phyloP scores from a whole-genome alignment of 1,140 invertebrate species.

The Nephila pilipes region DNA sequence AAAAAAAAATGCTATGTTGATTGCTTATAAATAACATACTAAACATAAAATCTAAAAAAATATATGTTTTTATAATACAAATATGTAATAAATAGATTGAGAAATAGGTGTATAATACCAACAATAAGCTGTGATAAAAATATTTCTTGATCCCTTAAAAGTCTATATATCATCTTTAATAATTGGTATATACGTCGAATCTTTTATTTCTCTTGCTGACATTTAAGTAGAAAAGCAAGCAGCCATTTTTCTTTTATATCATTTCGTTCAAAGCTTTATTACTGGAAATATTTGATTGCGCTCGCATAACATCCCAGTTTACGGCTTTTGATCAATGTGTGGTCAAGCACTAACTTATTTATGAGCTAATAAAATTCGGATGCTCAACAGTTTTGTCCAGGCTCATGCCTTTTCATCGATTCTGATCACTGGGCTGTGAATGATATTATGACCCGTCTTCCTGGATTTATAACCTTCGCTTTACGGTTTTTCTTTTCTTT shows the following conservation, averaged over 20 bases:
- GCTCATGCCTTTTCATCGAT: slow-evolving; percentile 5
- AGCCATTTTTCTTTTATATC: not conserved
- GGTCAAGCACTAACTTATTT: slow-evolving; percentile 69
- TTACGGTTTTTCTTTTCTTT: slow-evolving; percentile 15
- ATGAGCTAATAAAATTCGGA: slow-evolving; percentile 33
- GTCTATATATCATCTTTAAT: not conserved
- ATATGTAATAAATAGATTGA: too few species aligned
- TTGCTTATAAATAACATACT: too few species aligned
- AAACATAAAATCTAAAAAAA: too few species aligned
- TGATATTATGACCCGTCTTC: not conserved
- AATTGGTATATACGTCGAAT: not conserved
- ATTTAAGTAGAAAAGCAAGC: not conserved
- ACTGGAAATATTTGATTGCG: slow-evolving; percentile 59
- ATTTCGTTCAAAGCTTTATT: slow-evolving; percentile 13
- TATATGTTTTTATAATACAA: too few species aligned
- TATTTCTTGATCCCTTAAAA: not conserved
- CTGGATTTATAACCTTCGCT: slow-evolving; percentile 40
- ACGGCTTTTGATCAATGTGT: slow-evolving; percentile 66
- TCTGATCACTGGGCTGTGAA: slow-evolving; percentile 23
- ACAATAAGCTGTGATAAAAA: too few species aligned
- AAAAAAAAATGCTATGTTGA: too few species aligned
- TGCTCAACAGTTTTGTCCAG: slow-evolving; percentile 51
- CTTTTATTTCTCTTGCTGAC: not conserved
- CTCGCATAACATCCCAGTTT: slow-evolving; percentile 31
- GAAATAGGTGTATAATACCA: not conserved